Evolutionary conservation across 1,140 invertebrate species (phyloP).

Genomic region (Brachionus rubens): DNA sequence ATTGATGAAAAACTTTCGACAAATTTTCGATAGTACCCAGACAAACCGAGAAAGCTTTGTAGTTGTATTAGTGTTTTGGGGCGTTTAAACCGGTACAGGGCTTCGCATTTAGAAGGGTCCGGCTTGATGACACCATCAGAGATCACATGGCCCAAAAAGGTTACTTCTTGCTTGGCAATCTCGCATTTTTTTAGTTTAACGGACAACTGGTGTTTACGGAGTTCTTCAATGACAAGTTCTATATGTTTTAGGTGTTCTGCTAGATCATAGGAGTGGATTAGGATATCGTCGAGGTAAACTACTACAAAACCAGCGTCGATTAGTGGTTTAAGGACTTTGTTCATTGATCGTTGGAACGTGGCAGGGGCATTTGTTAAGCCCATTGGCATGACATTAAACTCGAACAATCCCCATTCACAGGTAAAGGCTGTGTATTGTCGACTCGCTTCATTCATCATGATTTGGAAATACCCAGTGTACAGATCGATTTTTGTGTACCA

Average conservation of each 20-base stretch:
- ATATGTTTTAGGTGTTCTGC: slow-evolving; percentile 1
- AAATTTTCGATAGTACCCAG: slow-evolving; percentile 52
- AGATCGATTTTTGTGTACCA: slow-evolving; percentile 27
- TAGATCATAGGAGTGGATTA: background rate
- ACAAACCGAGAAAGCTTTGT: slow-evolving; percentile 51
- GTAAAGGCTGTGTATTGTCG: background rate
- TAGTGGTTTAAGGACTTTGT: slow-evolving; percentile 47
- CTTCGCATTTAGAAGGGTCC: background rate
- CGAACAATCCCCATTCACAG: slow-evolving; percentile 47
- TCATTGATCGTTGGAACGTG: slow-evolving; percentile 54
- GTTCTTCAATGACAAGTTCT: background rate
- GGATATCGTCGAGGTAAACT: background rate
- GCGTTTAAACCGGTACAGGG: background rate
- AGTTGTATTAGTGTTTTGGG: background rate
- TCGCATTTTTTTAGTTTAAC: background rate
- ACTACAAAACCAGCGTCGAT: slow-evolving; percentile 2
- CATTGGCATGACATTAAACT: slow-evolving; percentile 57
- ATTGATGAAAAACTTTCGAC: slow-evolving; percentile 58
- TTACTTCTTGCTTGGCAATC: background rate
- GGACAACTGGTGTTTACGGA: background rate
- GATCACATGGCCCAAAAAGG: background rate
- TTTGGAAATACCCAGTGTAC: background rate
- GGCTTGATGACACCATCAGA: background rate
- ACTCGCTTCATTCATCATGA: background rate
- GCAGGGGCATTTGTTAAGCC: slow-evolving; percentile 57